Percentiles rank a stretch among this genome's conserved stretches.
Conservation (phyloP, 2,113 vertebrate species). For the Pseudopipra pipra region DNA sequence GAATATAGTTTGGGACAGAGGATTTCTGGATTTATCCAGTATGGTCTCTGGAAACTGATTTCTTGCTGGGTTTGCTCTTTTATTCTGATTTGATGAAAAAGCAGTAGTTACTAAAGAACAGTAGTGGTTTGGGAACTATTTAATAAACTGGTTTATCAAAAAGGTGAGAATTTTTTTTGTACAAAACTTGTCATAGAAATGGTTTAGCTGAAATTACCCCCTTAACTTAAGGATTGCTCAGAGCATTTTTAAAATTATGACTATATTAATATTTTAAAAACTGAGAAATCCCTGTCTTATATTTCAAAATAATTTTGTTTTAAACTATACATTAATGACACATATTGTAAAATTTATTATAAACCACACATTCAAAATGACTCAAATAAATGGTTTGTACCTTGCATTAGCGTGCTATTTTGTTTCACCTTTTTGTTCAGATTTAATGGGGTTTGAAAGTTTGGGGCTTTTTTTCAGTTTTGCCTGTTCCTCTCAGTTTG, state of each 20-base stretch:
- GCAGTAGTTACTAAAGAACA: not conserved
- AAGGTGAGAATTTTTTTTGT: not conserved
- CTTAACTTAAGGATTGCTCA: not conserved
- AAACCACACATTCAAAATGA: not conserved
- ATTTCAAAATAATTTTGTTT: not conserved
- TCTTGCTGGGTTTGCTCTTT: not conserved
- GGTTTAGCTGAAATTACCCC: not conserved
- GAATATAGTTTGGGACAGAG: not conserved
- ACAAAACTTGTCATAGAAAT: not conserved
- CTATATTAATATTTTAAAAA: not conserved
- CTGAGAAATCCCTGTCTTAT: not conserved
- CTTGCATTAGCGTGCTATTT: not conserved
- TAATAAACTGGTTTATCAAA: not conserved
- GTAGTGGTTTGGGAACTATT: not conserved
- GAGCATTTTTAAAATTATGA: not conserved
- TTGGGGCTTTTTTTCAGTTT: not conserved
- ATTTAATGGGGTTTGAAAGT: not conserved
- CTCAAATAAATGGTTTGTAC: not conserved
- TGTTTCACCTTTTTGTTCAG: not conserved
- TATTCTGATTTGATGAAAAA: not conserved
- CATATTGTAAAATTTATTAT: not conserved
- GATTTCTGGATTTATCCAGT: conserved; percentile 19
- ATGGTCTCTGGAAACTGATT: not conserved
- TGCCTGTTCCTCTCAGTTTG: not conserved
- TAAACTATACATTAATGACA: not conserved